Evolutionary conservation across 1,140 invertebrate species (phyloP), one percentile per base, ranked within the genome.

Genomic region (Drosophila ohnishii): DNA sequence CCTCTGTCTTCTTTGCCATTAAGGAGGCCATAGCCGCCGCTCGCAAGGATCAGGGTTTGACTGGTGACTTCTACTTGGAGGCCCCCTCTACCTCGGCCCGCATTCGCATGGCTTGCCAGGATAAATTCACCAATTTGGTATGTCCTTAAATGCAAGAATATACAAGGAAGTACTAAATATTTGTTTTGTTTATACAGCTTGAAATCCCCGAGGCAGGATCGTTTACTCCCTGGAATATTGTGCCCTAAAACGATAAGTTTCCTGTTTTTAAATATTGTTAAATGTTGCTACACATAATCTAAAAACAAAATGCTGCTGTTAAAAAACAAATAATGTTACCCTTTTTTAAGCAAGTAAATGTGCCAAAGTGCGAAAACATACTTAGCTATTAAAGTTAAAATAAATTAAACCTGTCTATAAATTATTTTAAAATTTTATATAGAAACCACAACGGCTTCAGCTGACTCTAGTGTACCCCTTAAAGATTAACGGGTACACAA

Each of bases 91-190:
- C 98, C 13, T 94, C 97, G 10, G 96, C 97, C 19, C 93, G 95
- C 55, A 98, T 99, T 78, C 94, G 98, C 48, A 96, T 98, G 95
- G 96, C 96, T 22, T 99, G 98, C 87, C 92, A 94, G 65, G 98
- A 99, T 92, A 90, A 95, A 75, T 95, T 99, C 42, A 97, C 95
- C n/a, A 90, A 94, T 62, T 94, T 95, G 93, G 96, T 97, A 93
- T 85, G 45, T 70, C 25, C 51, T 22, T 25, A 14, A n/a, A 32
- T 28, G 2, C 5, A 22, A 16, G 9, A 42, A 4, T 56, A 9
- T 47, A 48, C 11, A 28, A 34, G 28, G 5, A 47, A 44, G 10
- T 19, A 37, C 30, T 13, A 25, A 48, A 0, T 1, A n/a, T n/a
- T 5, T 35, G 9, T 13, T 42, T n/a, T 16, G 34, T 85, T 63